Conservation (phyloP, 1,140 invertebrate species). For the Drosophila sturtevanti region DNA sequence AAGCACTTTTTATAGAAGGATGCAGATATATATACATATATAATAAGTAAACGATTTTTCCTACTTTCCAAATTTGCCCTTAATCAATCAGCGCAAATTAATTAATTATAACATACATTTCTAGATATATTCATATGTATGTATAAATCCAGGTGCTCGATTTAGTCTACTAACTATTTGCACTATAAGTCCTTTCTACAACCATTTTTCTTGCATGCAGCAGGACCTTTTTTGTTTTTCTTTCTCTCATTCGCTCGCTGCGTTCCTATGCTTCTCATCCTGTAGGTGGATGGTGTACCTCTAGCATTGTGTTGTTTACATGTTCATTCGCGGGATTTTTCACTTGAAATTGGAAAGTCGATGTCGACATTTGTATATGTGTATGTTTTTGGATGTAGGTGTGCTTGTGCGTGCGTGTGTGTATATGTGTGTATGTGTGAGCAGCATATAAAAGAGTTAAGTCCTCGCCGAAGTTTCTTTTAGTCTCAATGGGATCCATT, state of each 20-base stretch:
- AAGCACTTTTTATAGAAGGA: too few relatives aligned
- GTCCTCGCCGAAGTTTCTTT: conserved; percentile 34
- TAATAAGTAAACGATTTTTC: too few relatives aligned
- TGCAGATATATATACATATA: too few relatives aligned
- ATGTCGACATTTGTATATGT: conserved; percentile 43
- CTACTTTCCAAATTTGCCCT: too few relatives aligned
- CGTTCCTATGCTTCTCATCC: conserved; percentile 14
- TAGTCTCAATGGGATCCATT: neutral
- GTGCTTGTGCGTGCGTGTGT: neutral
- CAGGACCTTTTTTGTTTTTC: conserved; percentile 31
- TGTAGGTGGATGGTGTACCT: conserved; percentile 51
- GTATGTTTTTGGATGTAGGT: neutral
- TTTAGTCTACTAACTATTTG: neutral
- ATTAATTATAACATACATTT: too few relatives aligned
- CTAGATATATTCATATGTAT: neutral
- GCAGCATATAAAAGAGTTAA: conserved; percentile 58
- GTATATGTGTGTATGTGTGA: neutral
- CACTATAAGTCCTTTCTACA: conserved; percentile 10
- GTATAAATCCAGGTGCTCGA: neutral
- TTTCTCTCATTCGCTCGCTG: conserved; percentile 16
- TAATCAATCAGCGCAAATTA: too few relatives aligned
- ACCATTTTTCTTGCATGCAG: conserved; percentile 43
- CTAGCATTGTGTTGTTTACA: conserved; percentile 74
- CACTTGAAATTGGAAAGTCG: conserved; percentile 79
- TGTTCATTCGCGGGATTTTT: conserved; percentile 80